A percentile compares a stretch with the other conserved stretches of the same genome.
These are phyloP conservation scores for Bothrops jararaca DNA, from an alignment of 2,113 vertebrate genomes.

Conservation along the genomic window DNA sequence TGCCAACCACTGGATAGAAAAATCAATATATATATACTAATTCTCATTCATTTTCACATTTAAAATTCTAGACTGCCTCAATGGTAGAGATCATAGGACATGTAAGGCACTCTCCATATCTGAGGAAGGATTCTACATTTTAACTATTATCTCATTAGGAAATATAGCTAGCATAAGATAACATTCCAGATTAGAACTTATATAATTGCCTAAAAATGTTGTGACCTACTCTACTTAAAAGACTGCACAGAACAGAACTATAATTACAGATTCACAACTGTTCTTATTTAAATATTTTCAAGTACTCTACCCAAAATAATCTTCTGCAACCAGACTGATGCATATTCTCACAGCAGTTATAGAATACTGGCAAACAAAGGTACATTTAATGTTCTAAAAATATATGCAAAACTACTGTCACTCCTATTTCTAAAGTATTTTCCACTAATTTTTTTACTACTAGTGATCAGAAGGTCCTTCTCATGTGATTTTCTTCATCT, in stretches of 20 bases:
- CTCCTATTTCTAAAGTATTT: neutral
- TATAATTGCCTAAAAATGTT: neutral
- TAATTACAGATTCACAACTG: neutral
- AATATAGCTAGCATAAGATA: neutral
- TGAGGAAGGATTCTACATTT: neutral
- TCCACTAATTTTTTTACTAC: neutral
- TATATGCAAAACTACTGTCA: neutral
- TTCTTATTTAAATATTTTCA: neutral
- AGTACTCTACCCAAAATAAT: neutral
- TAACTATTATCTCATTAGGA: neutral
- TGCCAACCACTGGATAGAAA: neutral
- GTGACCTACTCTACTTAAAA: neutral
- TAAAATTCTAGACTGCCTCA: neutral
- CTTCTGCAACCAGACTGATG: neutral
- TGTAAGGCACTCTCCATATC: neutral
- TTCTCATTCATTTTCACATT: neutral
- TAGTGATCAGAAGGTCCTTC: neutral
- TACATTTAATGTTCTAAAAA: neutral
- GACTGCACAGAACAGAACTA: neutral
- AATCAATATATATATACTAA: neutral
- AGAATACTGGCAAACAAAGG: neutral
- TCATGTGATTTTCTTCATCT: too few relatives aligned
- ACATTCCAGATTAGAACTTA: neutral
- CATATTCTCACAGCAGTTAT: neutral
- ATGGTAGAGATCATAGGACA: neutral